Evolutionary conservation across 2,888 invertebrate genomes (phyloP).

Genomic region (Salpingus planirostris): DNA sequence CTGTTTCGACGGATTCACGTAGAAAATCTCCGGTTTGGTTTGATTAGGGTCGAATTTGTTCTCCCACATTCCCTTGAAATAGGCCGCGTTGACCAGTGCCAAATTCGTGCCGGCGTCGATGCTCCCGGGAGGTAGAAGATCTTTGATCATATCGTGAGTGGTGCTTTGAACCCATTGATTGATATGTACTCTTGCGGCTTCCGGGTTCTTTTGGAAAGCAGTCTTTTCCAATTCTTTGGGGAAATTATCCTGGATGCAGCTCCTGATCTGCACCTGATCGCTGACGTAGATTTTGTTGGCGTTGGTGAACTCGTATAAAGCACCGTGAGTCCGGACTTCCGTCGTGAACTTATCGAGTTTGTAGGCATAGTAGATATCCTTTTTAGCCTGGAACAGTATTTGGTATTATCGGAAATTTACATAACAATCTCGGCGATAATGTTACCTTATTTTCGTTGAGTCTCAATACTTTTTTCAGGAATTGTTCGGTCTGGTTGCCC

Average conservation of each 20-base stretch:
- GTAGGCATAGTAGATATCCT: conserved; percentile 64
- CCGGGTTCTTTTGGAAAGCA: conserved; percentile 57
- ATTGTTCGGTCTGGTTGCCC: conserved; percentile 58
- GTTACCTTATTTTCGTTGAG: conserved; percentile 50
- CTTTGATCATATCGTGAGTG: conserved; percentile 68
- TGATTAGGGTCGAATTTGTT: conserved; percentile 62
- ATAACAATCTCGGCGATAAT: no score
- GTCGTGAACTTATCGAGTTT: conserved; percentile 55
- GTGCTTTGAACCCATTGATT: conserved; percentile 69
- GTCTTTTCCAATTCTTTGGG: conserved; percentile 52
- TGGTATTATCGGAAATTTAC: no score
- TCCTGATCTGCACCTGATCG: conserved; percentile 47
- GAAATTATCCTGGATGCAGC: conserved; percentile 61
- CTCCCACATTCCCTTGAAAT: conserved; percentile 83
- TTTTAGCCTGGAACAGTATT: conserved; percentile 53
- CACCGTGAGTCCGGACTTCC: conserved; percentile 43
- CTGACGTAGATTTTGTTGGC: conserved; percentile 73
- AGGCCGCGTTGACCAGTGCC: conserved; percentile 79
- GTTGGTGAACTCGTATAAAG: conserved; percentile 61
- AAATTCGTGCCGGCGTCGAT: conserved; percentile 56
- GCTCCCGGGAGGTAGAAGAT: conserved; percentile 58
- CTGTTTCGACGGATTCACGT: conserved; percentile 59
- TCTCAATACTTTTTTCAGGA: conserved; percentile 53
- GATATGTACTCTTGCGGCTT: conserved; percentile 51
- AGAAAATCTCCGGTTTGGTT: conserved; percentile 68